These are phyloP conservation scores for Ochotona curzoniae DNA, from an alignment of 2,113 vertebrate genomes.

Conservation along the genomic window DNA sequence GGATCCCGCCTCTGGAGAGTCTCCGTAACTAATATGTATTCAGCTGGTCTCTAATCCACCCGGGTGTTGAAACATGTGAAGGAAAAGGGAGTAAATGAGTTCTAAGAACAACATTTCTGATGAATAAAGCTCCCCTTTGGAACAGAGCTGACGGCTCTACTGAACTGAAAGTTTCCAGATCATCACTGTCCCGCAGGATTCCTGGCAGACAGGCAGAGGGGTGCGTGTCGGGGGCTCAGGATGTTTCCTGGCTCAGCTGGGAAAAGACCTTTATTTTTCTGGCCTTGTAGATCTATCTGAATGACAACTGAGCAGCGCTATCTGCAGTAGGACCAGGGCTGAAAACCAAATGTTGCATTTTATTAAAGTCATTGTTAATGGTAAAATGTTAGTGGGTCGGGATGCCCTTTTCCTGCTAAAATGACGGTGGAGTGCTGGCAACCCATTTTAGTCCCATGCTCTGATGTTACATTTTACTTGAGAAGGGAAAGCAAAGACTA, in stretches of 20 bases:
- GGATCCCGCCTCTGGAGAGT: slow-evolving; percentile 13
- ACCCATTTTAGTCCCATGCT: background rate
- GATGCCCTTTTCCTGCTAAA: background rate
- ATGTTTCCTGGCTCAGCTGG: too few species aligned
- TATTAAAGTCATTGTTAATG: background rate
- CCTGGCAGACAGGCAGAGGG: too few species aligned
- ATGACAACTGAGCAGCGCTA: background rate
- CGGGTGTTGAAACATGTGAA: slow-evolving; percentile 14
- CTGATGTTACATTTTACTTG: background rate
- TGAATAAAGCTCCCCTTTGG: slow-evolving; percentile 33
- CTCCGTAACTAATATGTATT: background rate
- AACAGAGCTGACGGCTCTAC: slow-evolving; percentile 25
- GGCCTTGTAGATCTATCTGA: background rate
- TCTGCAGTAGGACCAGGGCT: background rate
- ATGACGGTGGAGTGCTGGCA: background rate
- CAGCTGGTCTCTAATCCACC: background rate
- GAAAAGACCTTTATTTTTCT: background rate
- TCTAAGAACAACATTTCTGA: slow-evolving; percentile 39
- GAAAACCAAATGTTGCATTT: background rate
- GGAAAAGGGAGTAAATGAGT: background rate
- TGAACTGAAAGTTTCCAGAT: slow-evolving; percentile 48
- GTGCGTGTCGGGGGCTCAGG: background rate
- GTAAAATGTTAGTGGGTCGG: background rate
- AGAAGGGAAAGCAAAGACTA: background rate
- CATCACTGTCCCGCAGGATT: background rate